phyloP scores from a whole-genome alignment of 2,797 vertebrate species.

The Notolepis coatsorum region DNA sequence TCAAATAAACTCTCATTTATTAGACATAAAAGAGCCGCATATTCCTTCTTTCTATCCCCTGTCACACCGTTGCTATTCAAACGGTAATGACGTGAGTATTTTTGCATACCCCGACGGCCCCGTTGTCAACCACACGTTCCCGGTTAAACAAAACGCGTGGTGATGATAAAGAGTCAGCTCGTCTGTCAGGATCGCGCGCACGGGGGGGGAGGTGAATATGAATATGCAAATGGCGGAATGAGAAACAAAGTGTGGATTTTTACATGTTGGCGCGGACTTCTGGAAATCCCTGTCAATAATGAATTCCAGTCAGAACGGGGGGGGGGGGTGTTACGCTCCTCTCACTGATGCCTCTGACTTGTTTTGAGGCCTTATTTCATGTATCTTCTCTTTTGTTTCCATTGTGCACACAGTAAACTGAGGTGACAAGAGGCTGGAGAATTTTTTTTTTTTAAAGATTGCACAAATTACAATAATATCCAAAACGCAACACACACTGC shows the following conservation, averaged over 20 bases:
- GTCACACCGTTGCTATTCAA: conserved; percentile 53
- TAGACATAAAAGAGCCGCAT: conserved; percentile 23
- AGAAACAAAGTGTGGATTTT: conserved; percentile 73
- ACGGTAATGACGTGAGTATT: conserved; percentile 41
- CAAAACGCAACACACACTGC: conserved; percentile 28
- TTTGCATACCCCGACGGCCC: conserved; percentile 38
- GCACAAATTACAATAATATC: conserved; percentile 38
- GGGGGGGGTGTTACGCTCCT: conserved; percentile 12
- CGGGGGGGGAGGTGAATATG: conserved; percentile 35
- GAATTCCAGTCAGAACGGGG: conserved; percentile 62
- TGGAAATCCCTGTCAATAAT: conserved; percentile 67
- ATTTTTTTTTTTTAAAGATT: not conserved
- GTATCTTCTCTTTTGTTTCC: conserved; percentile 26
- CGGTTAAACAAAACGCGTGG: conserved; percentile 66
- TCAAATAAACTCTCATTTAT: conserved; percentile 13
- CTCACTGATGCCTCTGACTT: conserved; percentile 36
- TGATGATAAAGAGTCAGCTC: conserved; percentile 67
- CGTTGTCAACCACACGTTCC: conserved; percentile 60
- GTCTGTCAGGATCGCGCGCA: conserved; percentile 52
- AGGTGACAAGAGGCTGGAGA: conserved; percentile 51
- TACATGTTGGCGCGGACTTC: conserved; percentile 68
- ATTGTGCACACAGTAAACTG: conserved; percentile 35
- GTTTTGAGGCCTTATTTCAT: conserved; percentile 47
- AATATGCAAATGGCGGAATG: conserved; percentile 81
- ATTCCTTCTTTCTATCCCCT: conserved; percentile 29